Evolutionary conservation across 1,140 invertebrate species (phyloP), one percentile per base, ranked within the genome.

Genomic region (Calephelis virginiensis): DNA sequence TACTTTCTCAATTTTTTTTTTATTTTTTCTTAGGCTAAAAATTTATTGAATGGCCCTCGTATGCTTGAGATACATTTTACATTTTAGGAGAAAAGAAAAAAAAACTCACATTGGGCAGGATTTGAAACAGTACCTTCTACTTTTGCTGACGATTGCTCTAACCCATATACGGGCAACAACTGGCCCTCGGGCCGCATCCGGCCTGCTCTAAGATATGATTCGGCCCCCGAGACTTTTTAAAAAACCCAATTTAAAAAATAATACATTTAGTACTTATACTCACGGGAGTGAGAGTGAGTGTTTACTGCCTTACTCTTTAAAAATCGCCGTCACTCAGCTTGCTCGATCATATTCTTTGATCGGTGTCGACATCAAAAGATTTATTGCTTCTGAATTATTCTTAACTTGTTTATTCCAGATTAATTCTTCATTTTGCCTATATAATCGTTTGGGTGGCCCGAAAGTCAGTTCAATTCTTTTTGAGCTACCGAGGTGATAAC

Each of bases 311-410:
- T 12, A 48, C 47, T 48, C 12, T 48, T 48, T 48, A 12, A 48
- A 1, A 48, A 48, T 48, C 47, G 47, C 47, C 47, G 47, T 12
- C 47, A 48, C 47, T 48, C 47, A 12, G 10, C 1, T 13, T 48
- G 47, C 47, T 48, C 47, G 47, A 48, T 48, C 47, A 13, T 12
- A 48, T 48, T 48, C 47, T 48, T 48, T 48, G 47, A 48, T 12
- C 12, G n/a, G 47, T 12, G 47, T 12, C 47, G n/a, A 48, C 47
- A 48, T 61, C 60, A 45, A 61, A n/a, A 45, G 40, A 61, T 45
- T 61, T 61, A 76, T 77, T 70, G 74, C 71, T 80, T 83, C 78
- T 40, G 5, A 40, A 40, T 40, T 40, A 40, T 40, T 40, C 9
- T 50, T 5, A 12, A 50, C 48, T 50, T 5, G 48, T n/a, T 14